Conservation (phyloP, 2,888 invertebrate genomes). For the Elysia crispata region DNA sequence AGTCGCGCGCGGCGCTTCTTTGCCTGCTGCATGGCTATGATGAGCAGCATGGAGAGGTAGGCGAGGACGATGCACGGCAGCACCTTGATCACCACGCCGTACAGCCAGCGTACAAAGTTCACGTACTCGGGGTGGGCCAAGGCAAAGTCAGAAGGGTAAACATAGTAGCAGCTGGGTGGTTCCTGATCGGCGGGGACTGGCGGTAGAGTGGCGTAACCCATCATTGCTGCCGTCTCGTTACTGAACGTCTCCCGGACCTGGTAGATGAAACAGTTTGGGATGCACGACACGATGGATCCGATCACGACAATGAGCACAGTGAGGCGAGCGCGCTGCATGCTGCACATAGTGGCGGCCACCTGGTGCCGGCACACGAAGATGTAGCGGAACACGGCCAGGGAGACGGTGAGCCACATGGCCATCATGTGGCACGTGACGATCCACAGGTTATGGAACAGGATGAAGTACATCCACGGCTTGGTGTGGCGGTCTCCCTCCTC, state of each 20-base stretch:
- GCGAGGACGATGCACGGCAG: constrained; percentile 92
- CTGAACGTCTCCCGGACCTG: constrained; percentile 38
- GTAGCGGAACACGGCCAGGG: constrained; percentile 94
- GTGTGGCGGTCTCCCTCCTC: neutral
- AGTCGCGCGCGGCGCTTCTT: constrained; percentile 68
- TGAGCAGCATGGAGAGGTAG: constrained; percentile 79
- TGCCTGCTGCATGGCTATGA: constrained; percentile 74
- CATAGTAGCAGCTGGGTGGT: constrained; percentile 64
- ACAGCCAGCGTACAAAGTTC: constrained; percentile 90
- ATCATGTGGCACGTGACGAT: constrained; percentile 85
- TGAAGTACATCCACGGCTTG: constrained; percentile 71
- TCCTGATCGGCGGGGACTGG: neutral
- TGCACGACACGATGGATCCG: constrained; percentile 70
- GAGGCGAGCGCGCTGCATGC: constrained; percentile 70
- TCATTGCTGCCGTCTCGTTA: too few relatives aligned
- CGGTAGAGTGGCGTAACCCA: constrained; percentile 10
- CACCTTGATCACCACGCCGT: constrained; percentile 93
- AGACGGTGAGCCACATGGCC: constrained; percentile 94
- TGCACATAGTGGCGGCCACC: constrained; percentile 72
- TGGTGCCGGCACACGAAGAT: constrained; percentile 77
- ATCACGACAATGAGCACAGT: constrained; percentile 69
- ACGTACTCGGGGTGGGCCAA: constrained; percentile 59
- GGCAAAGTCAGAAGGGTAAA: constrained; percentile 62
- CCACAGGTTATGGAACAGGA: constrained; percentile 72
- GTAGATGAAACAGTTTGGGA: constrained; percentile 75